A percentile compares a stretch with the other conserved stretches of the same genome.
Conservation (phyloP, 2,113 vertebrate genomes). For the Ploceus nigricollis region DNA sequence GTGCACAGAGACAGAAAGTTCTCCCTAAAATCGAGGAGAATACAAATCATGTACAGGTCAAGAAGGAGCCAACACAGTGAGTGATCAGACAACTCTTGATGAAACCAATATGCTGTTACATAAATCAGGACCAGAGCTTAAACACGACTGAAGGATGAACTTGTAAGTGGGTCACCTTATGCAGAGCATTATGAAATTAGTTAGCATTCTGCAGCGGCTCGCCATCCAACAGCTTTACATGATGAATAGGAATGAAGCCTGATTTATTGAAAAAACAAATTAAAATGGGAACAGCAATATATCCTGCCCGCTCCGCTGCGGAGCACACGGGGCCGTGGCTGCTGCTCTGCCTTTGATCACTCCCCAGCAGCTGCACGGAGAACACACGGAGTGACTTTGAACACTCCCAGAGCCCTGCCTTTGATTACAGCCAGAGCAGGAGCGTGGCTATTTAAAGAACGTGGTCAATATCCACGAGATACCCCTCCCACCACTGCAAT, state of each 20-base stretch:
- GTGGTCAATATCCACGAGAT: background rate
- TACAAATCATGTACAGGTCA: conserved; percentile 51
- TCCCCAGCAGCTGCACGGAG: background rate
- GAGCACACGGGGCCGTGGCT: background rate
- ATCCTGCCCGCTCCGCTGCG: background rate
- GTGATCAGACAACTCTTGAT: conserved; percentile 50
- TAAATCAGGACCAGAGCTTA: conserved; percentile 65
- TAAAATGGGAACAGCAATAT: conserved; percentile 9
- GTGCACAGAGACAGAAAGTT: background rate
- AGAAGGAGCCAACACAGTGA: conserved; percentile 25
- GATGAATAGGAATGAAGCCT: conserved; percentile 51
- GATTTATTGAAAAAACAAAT: conserved; percentile 61
- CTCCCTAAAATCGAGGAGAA: conserved; percentile 16
- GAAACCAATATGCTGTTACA: conserved; percentile 66
- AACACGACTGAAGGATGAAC: conserved; percentile 61
- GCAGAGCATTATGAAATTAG: conserved; percentile 65
- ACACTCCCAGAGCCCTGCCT: background rate
- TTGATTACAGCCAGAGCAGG: background rate
- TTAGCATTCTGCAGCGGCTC: conserved; percentile 60
- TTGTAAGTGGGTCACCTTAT: conserved; percentile 69
- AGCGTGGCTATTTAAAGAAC: background rate
- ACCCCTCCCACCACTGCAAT: background rate
- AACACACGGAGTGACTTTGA: background rate
- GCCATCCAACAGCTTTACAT: conserved; percentile 46
- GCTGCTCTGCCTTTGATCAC: conserved; percentile 32